Evolutionary conservation across 2,888 invertebrate genomes (phyloP).

Genomic region (Cactoblastis cactorum): DNA sequence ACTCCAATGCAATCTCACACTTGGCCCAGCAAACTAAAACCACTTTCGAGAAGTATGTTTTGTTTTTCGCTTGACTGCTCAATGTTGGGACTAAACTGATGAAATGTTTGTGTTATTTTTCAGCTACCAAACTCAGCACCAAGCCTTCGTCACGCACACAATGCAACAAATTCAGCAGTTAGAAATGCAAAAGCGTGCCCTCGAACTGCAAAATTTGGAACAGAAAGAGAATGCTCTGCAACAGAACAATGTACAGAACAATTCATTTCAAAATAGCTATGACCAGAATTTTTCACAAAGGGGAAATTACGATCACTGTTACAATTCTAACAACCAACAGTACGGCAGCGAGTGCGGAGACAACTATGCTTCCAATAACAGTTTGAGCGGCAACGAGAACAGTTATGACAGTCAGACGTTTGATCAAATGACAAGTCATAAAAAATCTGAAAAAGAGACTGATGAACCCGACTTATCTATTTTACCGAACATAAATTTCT

Average conservation of each 20-base stretch:
- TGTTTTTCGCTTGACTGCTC: conserved; percentile 16
- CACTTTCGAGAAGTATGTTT: conserved; percentile 86
- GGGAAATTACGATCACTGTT: conserved; percentile 54
- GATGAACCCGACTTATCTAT: conserved; percentile 56
- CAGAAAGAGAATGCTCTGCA: conserved; percentile 48
- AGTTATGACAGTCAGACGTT: conserved; percentile 71
- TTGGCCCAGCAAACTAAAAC: conserved; percentile 89
- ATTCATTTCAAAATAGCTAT: conserved; percentile 50
- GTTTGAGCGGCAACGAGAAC: conserved; percentile 72
- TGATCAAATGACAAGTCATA: conserved; percentile 58
- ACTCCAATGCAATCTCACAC: conserved; percentile 87
- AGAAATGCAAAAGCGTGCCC: conserved; percentile 86
- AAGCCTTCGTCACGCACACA: conserved; percentile 95
- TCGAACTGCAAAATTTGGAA: conserved; percentile 76
- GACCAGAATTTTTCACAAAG: conserved; percentile 55
- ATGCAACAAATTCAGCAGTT: conserved; percentile 91
- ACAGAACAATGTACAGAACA: conserved; percentile 44
- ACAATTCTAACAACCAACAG: conserved; percentile 49
- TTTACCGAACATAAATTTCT: conserved; percentile 69
- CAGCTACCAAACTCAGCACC: conserved; percentile 95
- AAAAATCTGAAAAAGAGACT: conserved; percentile 31
- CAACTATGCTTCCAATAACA: conserved; percentile 65
- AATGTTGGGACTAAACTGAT: conserved; percentile 2
- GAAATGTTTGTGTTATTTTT: conserved; percentile 28
- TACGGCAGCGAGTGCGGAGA: conserved; percentile 68